Evolutionary conservation across 2,797 vertebrate genomes (phyloP), one percentile per base, ranked within the genome.

Genomic region (Calcarius lapponicus): DNA sequence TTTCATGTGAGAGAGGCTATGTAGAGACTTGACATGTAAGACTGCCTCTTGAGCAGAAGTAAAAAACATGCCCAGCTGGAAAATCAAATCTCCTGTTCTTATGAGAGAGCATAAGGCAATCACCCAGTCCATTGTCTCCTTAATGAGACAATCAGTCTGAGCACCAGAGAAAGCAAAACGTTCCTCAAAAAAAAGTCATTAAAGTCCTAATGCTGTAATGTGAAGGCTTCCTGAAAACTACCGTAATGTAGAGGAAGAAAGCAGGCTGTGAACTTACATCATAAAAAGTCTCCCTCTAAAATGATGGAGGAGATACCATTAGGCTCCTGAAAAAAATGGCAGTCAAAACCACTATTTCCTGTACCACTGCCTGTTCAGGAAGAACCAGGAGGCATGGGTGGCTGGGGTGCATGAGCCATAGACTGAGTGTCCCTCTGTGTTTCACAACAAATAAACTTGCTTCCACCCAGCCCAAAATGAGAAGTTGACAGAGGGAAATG

Each of bases 391-490:
- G 21, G 4, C 12, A 17, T 8, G 19, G 8, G 28, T 48, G n/a
- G 5, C 29, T 84, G 42, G 13, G 14, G 1, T 50, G 4, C 0
- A 0, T 38, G 19, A 87, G 56, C 13, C 31, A 21, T 8, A 38
- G 36, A 7, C 21, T 51, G 18, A 43, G 29, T 12, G 7, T 61
- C 42, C 42, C 15, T 76, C 34, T 2, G 0, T 67, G 50, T 69
- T 38, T 60, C 57, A 25, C 57, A 18, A 60, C 3, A 73, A 76
- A 76, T 7, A 80, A 74, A 80, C 50, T 65, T n/a, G 62, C 14
- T 67, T 91, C 57, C 11, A 71, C 21, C 29, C 2, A 47, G 8
- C 5, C 29, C 31, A 60, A 66, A 86, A 69, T 10, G 9, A 75
- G 31, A 34, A 61, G 17, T 0, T 78, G 31, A 22, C 7, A 47